Conservation (phyloP, 2,888 invertebrate genomes). For the Gymnosoma rotundatum region DNA sequence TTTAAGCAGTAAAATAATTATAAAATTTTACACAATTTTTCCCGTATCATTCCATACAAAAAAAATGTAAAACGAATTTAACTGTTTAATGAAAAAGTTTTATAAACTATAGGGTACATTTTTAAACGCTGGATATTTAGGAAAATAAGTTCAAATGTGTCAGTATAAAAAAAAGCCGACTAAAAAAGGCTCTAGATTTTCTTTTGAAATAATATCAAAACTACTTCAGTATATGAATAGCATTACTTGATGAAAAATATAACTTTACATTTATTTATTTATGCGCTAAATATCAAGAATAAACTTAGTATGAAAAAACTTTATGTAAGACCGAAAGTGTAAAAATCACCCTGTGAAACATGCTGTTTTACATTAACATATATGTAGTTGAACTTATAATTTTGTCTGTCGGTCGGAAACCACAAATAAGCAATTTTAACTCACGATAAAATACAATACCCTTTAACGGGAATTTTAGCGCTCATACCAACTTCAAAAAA, state of each 20-base stretch:
- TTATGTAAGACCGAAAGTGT: no score
- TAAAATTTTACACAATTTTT: not conserved
- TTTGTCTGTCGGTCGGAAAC: constrained; percentile 7
- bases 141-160: no score
- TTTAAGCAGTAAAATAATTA: constrained; percentile 14
- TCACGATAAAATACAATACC: not conserved
- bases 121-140: not conserved
- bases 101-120: not conserved
- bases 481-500: not conserved
- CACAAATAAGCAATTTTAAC: constrained; percentile 26
- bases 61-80: not conserved
- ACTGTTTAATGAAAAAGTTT: not conserved
- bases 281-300: no score
- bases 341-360: no score
- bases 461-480: not conserved
- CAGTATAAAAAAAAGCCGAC: no score
- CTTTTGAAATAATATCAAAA: no score
- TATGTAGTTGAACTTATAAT: not conserved
- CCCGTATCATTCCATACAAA: not conserved
- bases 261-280: no score
- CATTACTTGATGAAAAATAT: no score
- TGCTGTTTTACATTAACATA: no score
- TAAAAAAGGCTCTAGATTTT: no score
- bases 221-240: no score
- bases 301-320: no score